Conservation (phyloP, 2,797 vertebrate genomes). For the Psittacula derbiana region DNA sequence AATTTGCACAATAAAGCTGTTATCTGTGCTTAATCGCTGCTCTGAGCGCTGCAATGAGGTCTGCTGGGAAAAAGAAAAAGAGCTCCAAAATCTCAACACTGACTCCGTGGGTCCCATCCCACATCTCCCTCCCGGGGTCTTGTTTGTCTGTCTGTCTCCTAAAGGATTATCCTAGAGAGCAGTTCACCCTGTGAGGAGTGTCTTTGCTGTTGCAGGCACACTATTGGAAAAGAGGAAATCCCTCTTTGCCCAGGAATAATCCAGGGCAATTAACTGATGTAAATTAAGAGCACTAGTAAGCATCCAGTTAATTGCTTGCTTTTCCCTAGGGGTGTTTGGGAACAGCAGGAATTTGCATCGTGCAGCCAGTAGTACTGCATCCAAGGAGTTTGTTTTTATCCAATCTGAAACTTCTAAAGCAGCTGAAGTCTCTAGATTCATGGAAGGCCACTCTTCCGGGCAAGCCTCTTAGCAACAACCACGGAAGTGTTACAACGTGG, state of each 20-base stretch:
- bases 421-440: neutral
- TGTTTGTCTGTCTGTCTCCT: neutral
- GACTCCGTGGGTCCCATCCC: neutral
- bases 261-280: neutral
- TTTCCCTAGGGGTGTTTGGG: neutral
- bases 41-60: neutral
- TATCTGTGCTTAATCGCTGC: conserved; percentile 48
- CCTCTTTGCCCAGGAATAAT: neutral
- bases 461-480: neutral
- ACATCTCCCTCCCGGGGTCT: rapidly evolving
- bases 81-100: neutral
- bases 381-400: neutral
- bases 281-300: conserved; percentile 25
- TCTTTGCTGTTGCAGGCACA: neutral
- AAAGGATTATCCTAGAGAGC: neutral
- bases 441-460: neutral
- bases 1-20: conserved; percentile 55
- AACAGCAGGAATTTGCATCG: neutral
- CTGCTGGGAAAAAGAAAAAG: neutral
- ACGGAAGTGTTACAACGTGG: neutral
- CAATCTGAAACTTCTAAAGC: neutral
- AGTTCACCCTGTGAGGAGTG: neutral
- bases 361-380: neutral
- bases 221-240: neutral
- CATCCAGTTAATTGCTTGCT: neutral